Conservation (phyloP, 2,797 vertebrate species). For the Rhodeus uyekii region DNA sequence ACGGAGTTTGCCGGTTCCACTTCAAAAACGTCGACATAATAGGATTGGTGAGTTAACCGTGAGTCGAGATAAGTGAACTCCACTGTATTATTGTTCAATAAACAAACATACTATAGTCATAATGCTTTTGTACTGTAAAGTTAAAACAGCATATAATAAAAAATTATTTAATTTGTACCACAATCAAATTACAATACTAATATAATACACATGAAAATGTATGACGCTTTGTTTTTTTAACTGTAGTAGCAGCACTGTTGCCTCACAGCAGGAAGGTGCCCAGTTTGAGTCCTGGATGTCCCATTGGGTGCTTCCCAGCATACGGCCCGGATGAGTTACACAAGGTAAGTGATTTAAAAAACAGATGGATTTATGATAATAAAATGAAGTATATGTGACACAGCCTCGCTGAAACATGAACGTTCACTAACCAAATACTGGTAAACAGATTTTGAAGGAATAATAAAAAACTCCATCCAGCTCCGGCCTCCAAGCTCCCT, state of each 20-base stretch:
- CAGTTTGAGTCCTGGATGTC: background rate
- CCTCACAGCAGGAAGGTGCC: background rate
- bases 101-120: background rate
- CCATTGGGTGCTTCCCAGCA: background rate
- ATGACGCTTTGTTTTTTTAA: too few species aligned
- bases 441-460: slow-evolving; percentile 49
- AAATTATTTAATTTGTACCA: background rate
- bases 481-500: slow-evolving; percentile 15
- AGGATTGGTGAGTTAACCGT: too few species aligned
- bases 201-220: too few species aligned
- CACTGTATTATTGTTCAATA: too few species aligned
- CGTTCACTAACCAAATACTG: slow-evolving; percentile 14
- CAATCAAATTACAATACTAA: background rate
- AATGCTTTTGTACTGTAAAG: background rate
- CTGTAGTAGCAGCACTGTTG: background rate
- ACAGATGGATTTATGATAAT: background rate
- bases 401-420: background rate
- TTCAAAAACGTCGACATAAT: too few species aligned
- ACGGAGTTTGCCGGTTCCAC: too few species aligned
- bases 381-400: background rate
- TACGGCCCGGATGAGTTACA: background rate
- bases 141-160: background rate
- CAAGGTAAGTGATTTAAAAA: background rate
- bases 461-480: slow-evolving; percentile 18
- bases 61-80: too few species aligned